Evolutionary conservation across 1,140 invertebrate species (phyloP), one percentile per base, ranked within the genome.

Genomic region (Luehdorfia chinensis): DNA sequence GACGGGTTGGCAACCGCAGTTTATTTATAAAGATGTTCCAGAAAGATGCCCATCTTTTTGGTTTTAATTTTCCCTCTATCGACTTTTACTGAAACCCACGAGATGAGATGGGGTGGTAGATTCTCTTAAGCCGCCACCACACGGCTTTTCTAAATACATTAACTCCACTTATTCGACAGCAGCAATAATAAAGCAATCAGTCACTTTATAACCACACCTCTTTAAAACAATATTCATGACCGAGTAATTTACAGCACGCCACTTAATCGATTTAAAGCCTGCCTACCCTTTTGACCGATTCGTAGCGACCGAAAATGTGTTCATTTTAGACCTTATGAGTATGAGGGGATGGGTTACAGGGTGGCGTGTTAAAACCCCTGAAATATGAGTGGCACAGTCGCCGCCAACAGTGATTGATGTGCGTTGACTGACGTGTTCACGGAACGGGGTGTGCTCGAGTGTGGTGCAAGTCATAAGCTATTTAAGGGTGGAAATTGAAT

Each of bases 371-470:
- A n/a, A 41, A 49, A 57, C 55, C 65, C 65, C 63, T 77, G 74
- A 75, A 84, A 81, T 71, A 78, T 74, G 79, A 84, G 76, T 75
- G 64, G 75, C 63, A 70, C 69, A 75, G 69, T 78, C 75, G 66
- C 66, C 66, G 68, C 55, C 63, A 75, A 73, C 77, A 79, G 75
- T 84, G 80, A 84, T 81, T 84, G 80, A 84, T 84, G 77, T 60
- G 63, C 58, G 66, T 58, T 79, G 79, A 84, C 74, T 84, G 79
- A 84, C 79, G 77, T 75, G 74, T 77, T 69, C 79, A 80, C 77
- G 78, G 71, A 74, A 68, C 68, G 66, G 77, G 75, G 74, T 69
- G 74, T 60, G 62, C 30, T 41, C 14, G 37, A 4, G 11, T 11
- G 36, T 12, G 60, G 51, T 1, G 0, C 31, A 39, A 57, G 47